These are phyloP conservation scores for Balearica regulorum DNA, from an alignment of 2,797 vertebrate species.

Conservation along the genomic window DNA sequence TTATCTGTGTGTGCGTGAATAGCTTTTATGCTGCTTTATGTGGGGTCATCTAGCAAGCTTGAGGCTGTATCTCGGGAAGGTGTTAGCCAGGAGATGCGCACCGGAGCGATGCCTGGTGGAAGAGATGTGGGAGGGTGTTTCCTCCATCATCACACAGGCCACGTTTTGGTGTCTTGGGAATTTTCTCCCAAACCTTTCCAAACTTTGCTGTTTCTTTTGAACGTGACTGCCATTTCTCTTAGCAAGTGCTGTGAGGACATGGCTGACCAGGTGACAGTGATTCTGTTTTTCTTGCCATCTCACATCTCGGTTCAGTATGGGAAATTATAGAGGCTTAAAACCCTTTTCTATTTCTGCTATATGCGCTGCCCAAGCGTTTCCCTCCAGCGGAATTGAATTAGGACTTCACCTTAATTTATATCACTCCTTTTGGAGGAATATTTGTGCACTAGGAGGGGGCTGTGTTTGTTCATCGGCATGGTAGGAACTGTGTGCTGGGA, in stretches of 20 bases:
- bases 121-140: rapidly evolving
- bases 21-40: background rate
- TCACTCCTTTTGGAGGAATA: background rate
- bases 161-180: background rate
- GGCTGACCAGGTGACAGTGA: background rate
- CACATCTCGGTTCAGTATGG: background rate
- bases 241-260: background rate
- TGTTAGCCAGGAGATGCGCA: background rate
- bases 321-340: background rate
- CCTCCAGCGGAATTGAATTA: background rate
- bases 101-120: background rate
- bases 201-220: background rate
- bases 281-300: background rate
- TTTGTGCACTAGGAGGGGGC: background rate
- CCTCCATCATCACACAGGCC: background rate
- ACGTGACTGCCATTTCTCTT: background rate
- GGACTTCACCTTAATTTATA: background rate
- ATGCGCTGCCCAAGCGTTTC: background rate
- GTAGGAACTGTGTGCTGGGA: background rate
- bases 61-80: background rate
- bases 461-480: background rate
- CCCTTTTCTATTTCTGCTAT: background rate
- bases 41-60: background rate
- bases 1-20: too few species aligned
- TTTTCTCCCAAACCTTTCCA: background rate